These are phyloP conservation scores for Panulirus ornatus DNA, from an alignment of 1,140 invertebrate genomes.

Conservation along the genomic window DNA sequence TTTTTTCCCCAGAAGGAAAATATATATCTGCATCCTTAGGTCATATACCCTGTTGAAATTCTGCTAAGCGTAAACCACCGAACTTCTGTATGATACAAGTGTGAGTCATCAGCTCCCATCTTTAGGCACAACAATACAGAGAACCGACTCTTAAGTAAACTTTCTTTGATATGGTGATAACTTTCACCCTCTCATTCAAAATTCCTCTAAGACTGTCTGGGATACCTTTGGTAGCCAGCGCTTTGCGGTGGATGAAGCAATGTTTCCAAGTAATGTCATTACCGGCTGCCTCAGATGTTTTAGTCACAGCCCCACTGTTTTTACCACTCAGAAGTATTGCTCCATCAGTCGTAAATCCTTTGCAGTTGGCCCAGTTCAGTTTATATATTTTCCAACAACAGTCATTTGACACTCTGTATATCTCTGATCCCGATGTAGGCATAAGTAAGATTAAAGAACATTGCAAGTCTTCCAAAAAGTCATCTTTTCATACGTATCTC, in stretches of 20 bases:
- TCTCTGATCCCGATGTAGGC: neutral
- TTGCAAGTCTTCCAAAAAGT: conserved; percentile 27
- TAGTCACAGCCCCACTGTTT: conserved; percentile 33
- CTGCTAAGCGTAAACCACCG: neutral
- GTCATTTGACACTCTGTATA: neutral
- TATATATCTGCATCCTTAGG: neutral
- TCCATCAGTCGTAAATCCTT: neutral
- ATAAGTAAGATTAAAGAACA: neutral
- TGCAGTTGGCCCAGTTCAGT: conserved; percentile 10
- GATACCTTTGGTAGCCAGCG: conserved; percentile 16
- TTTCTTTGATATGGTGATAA: conserved; percentile 9
- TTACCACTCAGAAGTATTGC: neutral
- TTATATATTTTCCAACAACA: neutral
- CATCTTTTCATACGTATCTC: conserved; percentile 29
- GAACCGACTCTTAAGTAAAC: neutral
- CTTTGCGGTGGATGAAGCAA: conserved; percentile 15
- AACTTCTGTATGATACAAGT: conserved; percentile 6
- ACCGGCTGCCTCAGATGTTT: conserved; percentile 22
- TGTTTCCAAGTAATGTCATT: conserved; percentile 28
- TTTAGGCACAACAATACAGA: neutral
- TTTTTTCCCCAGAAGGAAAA: conserved; percentile 6
- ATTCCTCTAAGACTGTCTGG: neutral
- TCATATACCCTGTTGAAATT: neutral
- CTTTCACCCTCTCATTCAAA: conserved; percentile 1
- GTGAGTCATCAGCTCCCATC: conserved; percentile 3